These are phyloP conservation scores for Drosophila robusta DNA, from an alignment of 2,888 invertebrate species.

Conservation along the genomic window DNA sequence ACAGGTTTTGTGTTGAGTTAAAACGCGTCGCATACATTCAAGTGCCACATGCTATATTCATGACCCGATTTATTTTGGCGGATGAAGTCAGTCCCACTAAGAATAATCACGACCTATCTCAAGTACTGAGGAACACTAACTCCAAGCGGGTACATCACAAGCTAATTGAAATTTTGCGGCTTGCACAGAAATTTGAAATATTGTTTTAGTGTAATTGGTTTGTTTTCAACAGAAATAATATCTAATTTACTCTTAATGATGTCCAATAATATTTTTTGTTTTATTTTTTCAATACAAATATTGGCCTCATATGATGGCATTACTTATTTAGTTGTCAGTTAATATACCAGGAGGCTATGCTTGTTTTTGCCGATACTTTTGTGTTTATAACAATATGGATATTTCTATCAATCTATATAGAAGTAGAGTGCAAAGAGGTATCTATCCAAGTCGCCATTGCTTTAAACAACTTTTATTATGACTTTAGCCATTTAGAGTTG, in stretches of 20 bases:
- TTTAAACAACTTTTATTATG: not conserved
- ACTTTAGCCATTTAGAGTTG: slow-evolving; percentile 54
- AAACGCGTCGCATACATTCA: slow-evolving; percentile 60
- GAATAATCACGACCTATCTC: slow-evolving; percentile 25
- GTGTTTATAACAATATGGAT: slow-evolving; percentile 2
- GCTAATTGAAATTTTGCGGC: slow-evolving; percentile 46
- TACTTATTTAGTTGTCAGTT: slow-evolving; percentile 5
- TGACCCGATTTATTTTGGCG: slow-evolving; percentile 67
- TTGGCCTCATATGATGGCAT: not conserved
- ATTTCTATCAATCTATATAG: slow-evolving; percentile 2
- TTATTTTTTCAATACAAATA: slow-evolving; percentile 10
- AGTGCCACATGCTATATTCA: slow-evolving; percentile 69
- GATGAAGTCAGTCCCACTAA: slow-evolving; percentile 16
- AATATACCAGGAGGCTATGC: slow-evolving; percentile 15
- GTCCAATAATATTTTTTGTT: slow-evolving; percentile 9
- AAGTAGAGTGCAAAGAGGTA: slow-evolving; percentile 46
- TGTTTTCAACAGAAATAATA: slow-evolving; percentile 31
- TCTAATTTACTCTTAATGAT: slow-evolving; percentile 27
- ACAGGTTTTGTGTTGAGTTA: slow-evolving; percentile 53
- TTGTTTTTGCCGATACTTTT: not conserved
- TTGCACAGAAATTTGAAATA: slow-evolving; percentile 60
- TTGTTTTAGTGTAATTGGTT: slow-evolving; percentile 37
- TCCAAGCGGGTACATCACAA: slow-evolving; percentile 57
- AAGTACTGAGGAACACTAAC: slow-evolving; percentile 44
- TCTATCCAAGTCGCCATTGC: not conserved